These are phyloP conservation scores for Sphecodes monilicornis DNA, from an alignment of 2,888 invertebrate species.

Conservation along the genomic window DNA sequence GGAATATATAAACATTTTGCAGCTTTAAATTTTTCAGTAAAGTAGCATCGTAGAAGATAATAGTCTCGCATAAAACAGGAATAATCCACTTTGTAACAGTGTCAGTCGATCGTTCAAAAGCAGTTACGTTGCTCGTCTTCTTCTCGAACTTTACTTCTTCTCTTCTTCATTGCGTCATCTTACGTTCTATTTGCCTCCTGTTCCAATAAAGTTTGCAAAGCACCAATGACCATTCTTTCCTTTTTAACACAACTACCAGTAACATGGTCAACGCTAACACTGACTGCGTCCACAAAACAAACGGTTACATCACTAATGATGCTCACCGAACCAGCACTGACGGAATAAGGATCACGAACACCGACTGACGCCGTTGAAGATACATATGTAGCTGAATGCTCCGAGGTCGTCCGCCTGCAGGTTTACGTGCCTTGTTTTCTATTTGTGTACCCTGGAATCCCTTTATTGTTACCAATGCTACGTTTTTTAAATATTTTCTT, in stretches of 20 bases:
- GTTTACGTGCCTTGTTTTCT: conserved; percentile 77
- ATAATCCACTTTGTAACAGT: conserved; percentile 28
- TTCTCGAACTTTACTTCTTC: conserved; percentile 19
- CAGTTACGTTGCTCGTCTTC: conserved; percentile 40
- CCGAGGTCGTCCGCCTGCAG: conserved; percentile 59
- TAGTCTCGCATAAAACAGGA: conserved; percentile 30
- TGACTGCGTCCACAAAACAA: conserved; percentile 37
- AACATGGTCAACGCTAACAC: conserved; percentile 27
- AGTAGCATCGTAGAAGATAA: not conserved
- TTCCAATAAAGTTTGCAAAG: conserved; percentile 43
- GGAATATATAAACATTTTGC: not conserved
- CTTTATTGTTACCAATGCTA: conserved; percentile 71
- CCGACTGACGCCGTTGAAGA: conserved; percentile 33
- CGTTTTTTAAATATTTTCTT: conserved; percentile 35
- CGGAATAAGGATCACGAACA: conserved; percentile 33
- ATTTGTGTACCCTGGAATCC: conserved; percentile 53
- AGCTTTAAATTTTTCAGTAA: conserved; percentile 13
- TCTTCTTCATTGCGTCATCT: conserved; percentile 37
- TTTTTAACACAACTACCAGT: conserved; percentile 33
- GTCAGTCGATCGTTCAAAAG: conserved; percentile 44
- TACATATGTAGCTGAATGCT: conserved; percentile 45
- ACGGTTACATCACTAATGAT: conserved; percentile 45
- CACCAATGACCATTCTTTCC: conserved; percentile 42
- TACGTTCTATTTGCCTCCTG: conserved; percentile 58
- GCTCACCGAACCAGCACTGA: conserved; percentile 44